Percentiles rank a stretch among this genome's conserved stretches.
Evolutionary conservation across 1,140 invertebrate species (phyloP).

Genomic region (Adelges cooleyi): DNA sequence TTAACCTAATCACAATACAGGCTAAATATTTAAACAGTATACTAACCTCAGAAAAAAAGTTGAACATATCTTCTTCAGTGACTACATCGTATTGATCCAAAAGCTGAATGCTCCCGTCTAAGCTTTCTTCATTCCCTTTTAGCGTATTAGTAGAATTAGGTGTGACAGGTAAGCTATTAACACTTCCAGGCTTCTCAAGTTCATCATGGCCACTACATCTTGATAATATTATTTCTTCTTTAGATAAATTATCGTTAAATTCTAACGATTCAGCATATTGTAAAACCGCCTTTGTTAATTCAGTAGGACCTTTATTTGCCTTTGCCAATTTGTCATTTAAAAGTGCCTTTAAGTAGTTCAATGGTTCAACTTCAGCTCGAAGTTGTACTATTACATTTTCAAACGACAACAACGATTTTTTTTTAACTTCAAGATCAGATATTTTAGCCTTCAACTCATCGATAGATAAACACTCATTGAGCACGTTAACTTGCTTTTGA

Average conservation of each 20-base stretch:
- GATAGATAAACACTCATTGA: constrained; percentile 3
- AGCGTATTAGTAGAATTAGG: no score
- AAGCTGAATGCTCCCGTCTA: neutral
- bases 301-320: neutral
- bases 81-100: constrained; percentile 22
- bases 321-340: neutral
- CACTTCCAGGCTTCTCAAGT: no score
- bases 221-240: no score
- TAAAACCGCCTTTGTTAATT: no score
- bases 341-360: constrained; percentile 3
- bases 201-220: no score
- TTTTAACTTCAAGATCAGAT: constrained; percentile 9
- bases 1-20: no score
- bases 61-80: neutral
- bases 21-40: neutral
- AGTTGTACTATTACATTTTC: neutral
- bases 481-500: constrained; percentile 1
- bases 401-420: neutral
- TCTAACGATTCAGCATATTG: no score
- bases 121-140: neutral
- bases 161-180: no score
- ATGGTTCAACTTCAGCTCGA: neutral
- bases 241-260: no score
- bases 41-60: neutral
- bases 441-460: constrained; percentile 12